Base-by-base conservation (phyloP, 2,888 invertebrate species). In the Acheta domesticus region DNA sequence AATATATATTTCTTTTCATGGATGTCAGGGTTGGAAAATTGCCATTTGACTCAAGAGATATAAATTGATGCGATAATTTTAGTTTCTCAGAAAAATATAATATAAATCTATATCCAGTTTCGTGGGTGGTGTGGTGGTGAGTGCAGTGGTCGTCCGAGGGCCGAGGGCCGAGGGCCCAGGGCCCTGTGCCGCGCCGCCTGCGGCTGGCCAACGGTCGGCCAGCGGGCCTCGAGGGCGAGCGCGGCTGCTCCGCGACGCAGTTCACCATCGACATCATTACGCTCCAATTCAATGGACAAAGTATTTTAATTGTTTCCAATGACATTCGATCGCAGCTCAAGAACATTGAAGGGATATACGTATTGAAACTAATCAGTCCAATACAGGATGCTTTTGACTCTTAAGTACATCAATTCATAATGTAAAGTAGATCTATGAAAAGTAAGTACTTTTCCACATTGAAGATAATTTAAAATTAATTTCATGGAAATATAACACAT, bases 1-100 rank as follows among this genome's bases (percentile, higher is more conserved):
- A 62, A 62, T 62, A 62, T n/a, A 62, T 62, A 62, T 62, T 62
- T 62, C 62, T 62, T 62, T 62, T 62, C 62, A 62, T 62, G 62
- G 62, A 19, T 62, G 62, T 62, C 62, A 62, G 62, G 62, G 62
- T 62, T 62, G 62, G 62, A n/a, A 62, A 62, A 62, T 36, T 36
- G 36, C 36, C 36, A 36, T 62, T 62, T 62, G 62, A 62, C 62
- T 62, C 62, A 62, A 62, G 62, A 62, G 14, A 62, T 62, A 62
- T 62, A 62, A 62, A 62, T 19, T 62, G 62, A 62, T 62, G 62
- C 62, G 62, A 62, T 62, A 62, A 62, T 62, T 36, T n/a, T 62
- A 62, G 62, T 62, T 62, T 62, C 62, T 62, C 62, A 62, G 62
- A 62, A 62, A 62, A 62, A 12, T 19, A 62, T 19, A 62, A 62